These are phyloP conservation scores for Eulemur macaco DNA, from an alignment of 2,113 vertebrate species.

Conservation along the genomic window DNA sequence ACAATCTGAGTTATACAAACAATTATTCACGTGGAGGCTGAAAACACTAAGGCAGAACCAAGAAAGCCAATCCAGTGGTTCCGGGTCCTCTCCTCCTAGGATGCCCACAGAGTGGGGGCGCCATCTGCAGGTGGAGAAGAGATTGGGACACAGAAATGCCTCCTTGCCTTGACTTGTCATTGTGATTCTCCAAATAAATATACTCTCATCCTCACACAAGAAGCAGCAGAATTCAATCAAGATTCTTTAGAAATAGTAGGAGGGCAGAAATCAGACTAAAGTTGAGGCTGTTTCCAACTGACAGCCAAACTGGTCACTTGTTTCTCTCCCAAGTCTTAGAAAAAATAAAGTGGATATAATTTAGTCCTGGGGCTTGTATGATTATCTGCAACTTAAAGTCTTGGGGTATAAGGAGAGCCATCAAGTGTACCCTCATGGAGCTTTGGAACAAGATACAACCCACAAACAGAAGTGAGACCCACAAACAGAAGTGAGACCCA, in stretches of 20 bases:
- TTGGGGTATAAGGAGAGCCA: neutral
- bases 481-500: too few species aligned
- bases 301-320: neutral
- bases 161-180: neutral
- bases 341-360: neutral
- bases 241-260: neutral
- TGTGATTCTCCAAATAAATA: neutral
- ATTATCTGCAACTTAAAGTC: neutral
- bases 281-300: neutral
- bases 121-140: too few species aligned
- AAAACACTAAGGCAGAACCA: neutral
- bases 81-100: neutral
- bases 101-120: neutral
- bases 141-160: neutral
- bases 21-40: neutral
- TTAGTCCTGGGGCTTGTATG: neutral
- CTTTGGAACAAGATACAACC: neutral
- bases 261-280: neutral
- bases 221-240: neutral
- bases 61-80: neutral
- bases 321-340: neutral
- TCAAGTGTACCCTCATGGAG: accelerated
- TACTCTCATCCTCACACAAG: neutral
- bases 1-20: neutral
- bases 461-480: neutral